Base-by-base conservation (phyloP, 2,888 invertebrate species). In the Athripsodes cinereus region DNA sequence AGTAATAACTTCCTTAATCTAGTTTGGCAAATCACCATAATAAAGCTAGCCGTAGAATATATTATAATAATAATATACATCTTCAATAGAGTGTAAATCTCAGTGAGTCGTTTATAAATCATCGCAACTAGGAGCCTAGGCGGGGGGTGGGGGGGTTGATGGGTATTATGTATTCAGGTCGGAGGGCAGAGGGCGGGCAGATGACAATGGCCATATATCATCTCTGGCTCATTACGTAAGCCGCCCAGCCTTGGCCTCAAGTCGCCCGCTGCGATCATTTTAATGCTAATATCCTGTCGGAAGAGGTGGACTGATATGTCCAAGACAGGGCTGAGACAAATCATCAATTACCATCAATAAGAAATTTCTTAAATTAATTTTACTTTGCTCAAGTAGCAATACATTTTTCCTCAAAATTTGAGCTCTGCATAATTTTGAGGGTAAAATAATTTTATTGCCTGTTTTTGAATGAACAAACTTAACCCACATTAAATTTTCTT, bases 141-240 rank as follows among this genome's bases (percentile, higher is more conserved):
- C 35, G 18, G 22, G 49, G 47, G 34, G 57, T n/a, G 31, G 49
- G 56, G 21, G 50, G 68, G 70, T 67, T 66, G 64, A 67, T 68
- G n/a, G 16, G 8, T 44, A 35, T 53, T 54, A 58, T 58, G 54
- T 58, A 58, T 58, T 54, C 53, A 40, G 18, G 31, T 31, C 31
- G 34, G 47, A 22, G 47, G 53, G 35, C 44, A 19, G 53, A 46
- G 26, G 26, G 20, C 53, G 53, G 50, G 53, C 22, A 31, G 52
- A 44, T 52, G 58, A 49, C 50, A 53, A 58, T 51, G 53, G 57
- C 54, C 57, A 50, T 60, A 60, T 60, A 60, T 60, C 62, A 63
- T 63, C 62, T 63, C 60, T 59, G 55, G 55, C 62, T 63, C 62
- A 61, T 63, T 63, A 63, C 59, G 61, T 59, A 63, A 61, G 54